These are phyloP conservation scores for Sinodicranocentrus sp. DNA, from an alignment of 2,888 invertebrate species.

Conservation along the genomic window DNA sequence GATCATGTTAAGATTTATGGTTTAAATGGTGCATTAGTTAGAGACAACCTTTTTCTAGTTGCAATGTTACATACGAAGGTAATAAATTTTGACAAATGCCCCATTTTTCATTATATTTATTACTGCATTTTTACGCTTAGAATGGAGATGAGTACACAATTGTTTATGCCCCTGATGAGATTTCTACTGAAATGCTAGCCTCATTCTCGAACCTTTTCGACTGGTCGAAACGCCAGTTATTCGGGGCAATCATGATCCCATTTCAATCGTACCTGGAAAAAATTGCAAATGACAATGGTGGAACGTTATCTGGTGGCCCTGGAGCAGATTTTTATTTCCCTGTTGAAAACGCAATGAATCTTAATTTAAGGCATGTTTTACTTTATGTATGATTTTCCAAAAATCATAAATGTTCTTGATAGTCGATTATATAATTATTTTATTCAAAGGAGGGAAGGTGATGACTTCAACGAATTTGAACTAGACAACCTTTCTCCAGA, in stretches of 20 bases:
- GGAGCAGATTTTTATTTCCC: conserved; percentile 40
- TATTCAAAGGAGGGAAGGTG: too few species aligned
- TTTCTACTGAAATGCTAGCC: conserved; percentile 9
- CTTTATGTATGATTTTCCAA: not conserved
- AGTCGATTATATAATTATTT: not conserved
- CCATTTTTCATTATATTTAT: not conserved
- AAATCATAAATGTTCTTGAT: conserved; percentile 1
- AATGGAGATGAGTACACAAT: not conserved
- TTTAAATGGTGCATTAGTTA: conserved; percentile 17
- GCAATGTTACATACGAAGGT: not conserved
- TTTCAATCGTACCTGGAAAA: conserved; percentile 16
- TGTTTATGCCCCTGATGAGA: conserved; percentile 10
- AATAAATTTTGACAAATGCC: not conserved
- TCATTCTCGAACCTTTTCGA: conserved; percentile 23
- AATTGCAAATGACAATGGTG: conserved; percentile 8
- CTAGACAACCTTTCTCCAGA: conserved; percentile 32
- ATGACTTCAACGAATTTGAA: too few species aligned
- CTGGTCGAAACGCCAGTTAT: conserved; percentile 15
- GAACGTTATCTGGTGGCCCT: not conserved
- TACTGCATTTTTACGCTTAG: not conserved
- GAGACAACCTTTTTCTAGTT: not conserved
- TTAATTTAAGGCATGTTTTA: conserved; percentile 19
- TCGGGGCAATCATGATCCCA: conserved; percentile 8
- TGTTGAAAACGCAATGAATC: conserved; percentile 20
- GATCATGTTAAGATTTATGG: conserved; percentile 31